Percentiles rank a stretch among this genome's conserved stretches.
phyloP scores from a whole-genome alignment of 2,113 vertebrate genomes.

The Anseranas semipalmata region DNA sequence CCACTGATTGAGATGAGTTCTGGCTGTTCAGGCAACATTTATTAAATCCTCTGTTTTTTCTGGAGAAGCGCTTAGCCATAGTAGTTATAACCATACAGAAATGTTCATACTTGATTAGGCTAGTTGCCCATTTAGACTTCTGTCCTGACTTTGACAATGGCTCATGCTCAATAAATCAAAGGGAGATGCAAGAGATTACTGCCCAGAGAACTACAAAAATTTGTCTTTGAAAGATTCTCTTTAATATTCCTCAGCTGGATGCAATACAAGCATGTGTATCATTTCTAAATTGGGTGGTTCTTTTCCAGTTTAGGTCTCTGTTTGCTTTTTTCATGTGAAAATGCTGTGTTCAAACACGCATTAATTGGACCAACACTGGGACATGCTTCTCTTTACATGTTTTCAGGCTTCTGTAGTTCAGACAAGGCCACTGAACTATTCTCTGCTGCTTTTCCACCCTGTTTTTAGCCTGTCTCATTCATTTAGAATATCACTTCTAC shows the following conservation, averaged over 20 bases:
- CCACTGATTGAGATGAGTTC: slow-evolving; percentile 33
- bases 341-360: background rate
- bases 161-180: background rate
- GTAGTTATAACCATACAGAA: background rate
- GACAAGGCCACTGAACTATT: background rate
- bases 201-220: background rate
- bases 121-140: background rate
- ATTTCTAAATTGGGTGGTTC: background rate
- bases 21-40: slow-evolving; percentile 22
- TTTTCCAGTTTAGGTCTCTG: background rate
- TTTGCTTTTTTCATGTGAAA: background rate
- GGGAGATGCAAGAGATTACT: background rate
- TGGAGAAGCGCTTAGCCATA: slow-evolving; percentile 5
- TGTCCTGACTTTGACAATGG: background rate
- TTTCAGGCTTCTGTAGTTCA: background rate
- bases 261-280: background rate
- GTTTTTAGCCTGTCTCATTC: background rate
- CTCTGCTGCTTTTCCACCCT: background rate
- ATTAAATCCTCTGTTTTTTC: slow-evolving; percentile 58
- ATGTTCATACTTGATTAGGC: background rate
- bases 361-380: background rate
- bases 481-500: background rate
- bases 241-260: background rate
- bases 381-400: background rate
- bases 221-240: background rate